These are phyloP conservation scores for Isichthys henryi DNA, from an alignment of 2,113 vertebrate species.

Conservation along the genomic window DNA sequence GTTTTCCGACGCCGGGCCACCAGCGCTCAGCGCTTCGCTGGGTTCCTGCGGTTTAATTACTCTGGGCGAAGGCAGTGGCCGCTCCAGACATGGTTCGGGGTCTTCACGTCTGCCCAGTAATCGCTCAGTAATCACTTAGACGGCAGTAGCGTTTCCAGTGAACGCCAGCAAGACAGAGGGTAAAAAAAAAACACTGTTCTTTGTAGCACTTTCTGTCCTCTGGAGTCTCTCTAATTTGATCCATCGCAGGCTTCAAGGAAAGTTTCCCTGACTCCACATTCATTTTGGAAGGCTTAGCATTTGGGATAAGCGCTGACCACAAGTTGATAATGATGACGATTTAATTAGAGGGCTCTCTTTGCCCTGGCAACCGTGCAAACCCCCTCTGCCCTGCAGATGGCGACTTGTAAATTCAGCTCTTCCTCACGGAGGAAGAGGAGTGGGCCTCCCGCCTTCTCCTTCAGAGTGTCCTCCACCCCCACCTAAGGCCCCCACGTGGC, in stretches of 20 bases:
- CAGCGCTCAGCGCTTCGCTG: not conserved
- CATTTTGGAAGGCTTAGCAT: conserved; percentile 4
- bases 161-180: not conserved
- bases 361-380: conserved; percentile 40
- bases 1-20: conserved; percentile 2
- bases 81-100: not conserved
- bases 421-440: conserved; percentile 30
- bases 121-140: conserved; percentile 15
- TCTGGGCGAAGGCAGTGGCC: not conserved
- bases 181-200: not conserved
- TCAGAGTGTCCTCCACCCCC: not conserved
- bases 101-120: not conserved
- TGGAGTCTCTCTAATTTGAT: conserved; percentile 13
- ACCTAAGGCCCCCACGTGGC: not conserved
- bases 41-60: conserved; percentile 6
- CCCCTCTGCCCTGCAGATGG: conserved; percentile 46
- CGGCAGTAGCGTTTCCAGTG: not conserved
- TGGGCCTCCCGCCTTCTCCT: conserved; percentile 29
- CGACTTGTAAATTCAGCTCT: conserved; percentile 34
- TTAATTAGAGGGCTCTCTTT: conserved; percentile 48
- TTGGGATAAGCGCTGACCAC: conserved; percentile 30
- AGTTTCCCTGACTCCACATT: conserved; percentile 15
- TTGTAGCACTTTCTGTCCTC: conserved; percentile 7
- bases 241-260: conserved; percentile 12
- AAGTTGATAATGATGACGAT: conserved; percentile 41